A percentile compares a stretch with the other conserved stretches of the same genome.
These are phyloP conservation scores for Pseudobourletiella spinata DNA, from an alignment of 1,140 invertebrate species.

Conservation along the genomic window DNA sequence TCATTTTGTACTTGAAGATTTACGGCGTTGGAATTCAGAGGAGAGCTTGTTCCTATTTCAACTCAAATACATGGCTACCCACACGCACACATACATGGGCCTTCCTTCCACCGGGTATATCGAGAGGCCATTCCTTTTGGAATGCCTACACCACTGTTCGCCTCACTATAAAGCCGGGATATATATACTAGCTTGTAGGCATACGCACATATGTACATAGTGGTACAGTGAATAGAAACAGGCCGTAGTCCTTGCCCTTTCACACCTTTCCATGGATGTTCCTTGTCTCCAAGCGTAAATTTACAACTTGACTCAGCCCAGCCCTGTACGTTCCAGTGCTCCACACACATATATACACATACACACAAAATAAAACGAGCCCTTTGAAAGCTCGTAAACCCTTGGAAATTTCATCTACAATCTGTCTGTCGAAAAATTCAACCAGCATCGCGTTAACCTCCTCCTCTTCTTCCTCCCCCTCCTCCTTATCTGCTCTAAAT, in stretches of 20 bases:
- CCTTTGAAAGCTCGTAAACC: slow-evolving; percentile 22
- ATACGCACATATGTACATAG: no score
- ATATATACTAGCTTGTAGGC: no score
- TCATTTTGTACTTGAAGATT: no score
- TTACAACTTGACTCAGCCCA: slow-evolving; percentile 27
- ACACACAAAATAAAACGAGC: slow-evolving; percentile 17
- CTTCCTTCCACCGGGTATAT: no score
- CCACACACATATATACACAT: background rate
- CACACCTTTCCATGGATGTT: slow-evolving; percentile 26
- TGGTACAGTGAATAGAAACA: no score
- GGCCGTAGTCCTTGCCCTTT: slow-evolving; percentile 21
- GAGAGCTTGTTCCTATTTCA: no score
- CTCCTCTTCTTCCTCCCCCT: background rate
- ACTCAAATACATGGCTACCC: no score
- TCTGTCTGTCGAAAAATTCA: slow-evolving; percentile 26
- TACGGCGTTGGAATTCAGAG: no score
- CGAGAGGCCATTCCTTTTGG: no score
- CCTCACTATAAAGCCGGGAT: no score
- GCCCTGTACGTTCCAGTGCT: slow-evolving; percentile 10
- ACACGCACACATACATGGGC: no score
- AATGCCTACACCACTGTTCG: no score
- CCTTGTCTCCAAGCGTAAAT: slow-evolving; percentile 22
- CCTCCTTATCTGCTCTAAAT: background rate
- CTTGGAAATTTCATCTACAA: slow-evolving; percentile 28
- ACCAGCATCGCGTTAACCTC: slow-evolving; percentile 13